Conservation (phyloP, 2,888 invertebrate genomes). For the Mystacides longicornis region DNA sequence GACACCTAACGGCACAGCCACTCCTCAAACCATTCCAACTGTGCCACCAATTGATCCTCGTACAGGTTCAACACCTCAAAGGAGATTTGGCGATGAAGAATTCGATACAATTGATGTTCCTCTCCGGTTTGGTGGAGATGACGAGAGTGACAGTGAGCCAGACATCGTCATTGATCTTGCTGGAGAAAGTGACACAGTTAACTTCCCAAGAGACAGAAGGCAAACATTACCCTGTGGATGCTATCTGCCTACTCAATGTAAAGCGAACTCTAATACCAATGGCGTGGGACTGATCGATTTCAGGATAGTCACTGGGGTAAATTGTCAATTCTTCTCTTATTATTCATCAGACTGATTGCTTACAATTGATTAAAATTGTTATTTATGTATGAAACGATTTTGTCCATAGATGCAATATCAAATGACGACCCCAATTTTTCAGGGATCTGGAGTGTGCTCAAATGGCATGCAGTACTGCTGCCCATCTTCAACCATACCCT, state of each 20-base stretch:
- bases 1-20: slow-evolving; percentile 23
- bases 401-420: not conserved
- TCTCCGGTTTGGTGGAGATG: slow-evolving; percentile 16
- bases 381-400: not conserved
- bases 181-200: slow-evolving; percentile 32
- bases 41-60: slow-evolving; percentile 40
- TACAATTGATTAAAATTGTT: not conserved
- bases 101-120: not conserved
- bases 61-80: slow-evolving; percentile 30
- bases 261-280: slow-evolving; percentile 32
- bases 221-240: slow-evolving; percentile 35
- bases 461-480: slow-evolving; percentile 44
- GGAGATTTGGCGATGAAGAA: slow-evolving; percentile 27
- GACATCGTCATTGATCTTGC: slow-evolving; percentile 30
- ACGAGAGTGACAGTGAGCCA: no score
- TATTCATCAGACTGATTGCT: not conserved
- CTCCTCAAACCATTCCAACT: slow-evolving; percentile 16
- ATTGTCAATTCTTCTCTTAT: slow-evolving; percentile 26
- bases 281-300: slow-evolving; percentile 55
- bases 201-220: slow-evolving; percentile 11
- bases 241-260: slow-evolving; percentile 39
- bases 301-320: slow-evolving; percentile 54
- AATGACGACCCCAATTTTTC: not conserved
- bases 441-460: slow-evolving; percentile 32
- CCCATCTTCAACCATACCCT: slow-evolving; percentile 30